A percentile compares a stretch with the other conserved stretches of the same genome.
phyloP scores from a whole-genome alignment of 2,797 vertebrate genomes.

The Anguilla obscura region DNA sequence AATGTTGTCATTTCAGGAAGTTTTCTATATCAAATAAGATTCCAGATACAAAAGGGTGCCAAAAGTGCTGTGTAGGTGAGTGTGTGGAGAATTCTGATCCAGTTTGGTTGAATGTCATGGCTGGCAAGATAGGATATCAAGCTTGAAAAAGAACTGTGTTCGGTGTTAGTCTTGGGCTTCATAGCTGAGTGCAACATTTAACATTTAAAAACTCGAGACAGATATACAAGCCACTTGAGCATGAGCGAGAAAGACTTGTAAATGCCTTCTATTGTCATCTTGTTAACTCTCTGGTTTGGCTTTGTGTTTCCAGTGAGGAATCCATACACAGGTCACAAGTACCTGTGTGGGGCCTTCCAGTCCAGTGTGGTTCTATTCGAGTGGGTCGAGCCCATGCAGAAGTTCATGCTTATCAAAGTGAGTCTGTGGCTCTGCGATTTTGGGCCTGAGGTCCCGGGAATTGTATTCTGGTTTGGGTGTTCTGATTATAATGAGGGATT shows the following conservation, averaged over 20 bases:
- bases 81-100: not conserved
- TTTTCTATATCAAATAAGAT: slow-evolving; percentile 88
- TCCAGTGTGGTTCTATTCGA: slow-evolving; percentile 84
- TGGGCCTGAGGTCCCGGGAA: not conserved
- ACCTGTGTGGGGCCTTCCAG: slow-evolving; percentile 86
- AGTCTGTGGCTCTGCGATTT: slow-evolving; percentile 17
- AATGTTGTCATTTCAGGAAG: slow-evolving; percentile 69
- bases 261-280: not conserved
- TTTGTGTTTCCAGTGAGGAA: slow-evolving; percentile 76
- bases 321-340: slow-evolving; percentile 86
- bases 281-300: not conserved
- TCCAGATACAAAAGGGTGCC: slow-evolving; percentile 88
- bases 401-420: slow-evolving; percentile 92
- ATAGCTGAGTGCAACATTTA: not conserved
- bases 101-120: not conserved
- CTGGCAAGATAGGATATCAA: not conserved
- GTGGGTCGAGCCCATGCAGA: slow-evolving; percentile 91
- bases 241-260: not conserved
- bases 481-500: not conserved
- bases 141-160: not conserved
- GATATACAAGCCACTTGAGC: not conserved
- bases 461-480: not conserved
- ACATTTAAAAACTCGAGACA: not conserved
- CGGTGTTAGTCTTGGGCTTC: not conserved
- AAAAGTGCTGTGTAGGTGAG: slow-evolving; percentile 87